Conservation (phyloP, 1,140 invertebrate genomes). For the Archegozetes longisetosus region DNA sequence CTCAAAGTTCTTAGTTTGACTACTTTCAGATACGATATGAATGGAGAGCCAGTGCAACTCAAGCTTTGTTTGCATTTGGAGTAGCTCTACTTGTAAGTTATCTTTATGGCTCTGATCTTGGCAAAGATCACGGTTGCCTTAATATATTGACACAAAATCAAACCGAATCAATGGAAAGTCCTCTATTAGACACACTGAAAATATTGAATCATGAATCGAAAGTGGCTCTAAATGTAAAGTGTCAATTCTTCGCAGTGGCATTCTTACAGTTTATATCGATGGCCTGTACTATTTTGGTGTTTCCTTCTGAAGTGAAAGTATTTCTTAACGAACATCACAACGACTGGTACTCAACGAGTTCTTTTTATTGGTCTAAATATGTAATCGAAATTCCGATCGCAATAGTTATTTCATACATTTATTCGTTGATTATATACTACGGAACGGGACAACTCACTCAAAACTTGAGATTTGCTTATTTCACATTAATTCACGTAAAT, state of each 20-base stretch:
- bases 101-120: background rate
- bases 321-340: conserved; percentile 25
- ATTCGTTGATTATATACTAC: background rate
- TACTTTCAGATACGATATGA: background rate
- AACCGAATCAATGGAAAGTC: background rate
- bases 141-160: background rate
- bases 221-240: background rate
- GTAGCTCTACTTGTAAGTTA: background rate
- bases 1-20: no score
- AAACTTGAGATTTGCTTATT: background rate
- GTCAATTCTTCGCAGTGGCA: background rate
- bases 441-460: background rate
- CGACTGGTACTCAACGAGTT: conserved; percentile 24
- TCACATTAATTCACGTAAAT: background rate
- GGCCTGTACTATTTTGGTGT: background rate
- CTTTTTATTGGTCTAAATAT: conserved; percentile 25
- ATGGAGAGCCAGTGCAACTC: background rate
- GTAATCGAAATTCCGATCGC: conserved; percentile 26
- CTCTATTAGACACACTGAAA: background rate
- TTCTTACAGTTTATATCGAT: background rate
- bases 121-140: background rate
- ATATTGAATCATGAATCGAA: background rate
- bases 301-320: conserved; percentile 23
- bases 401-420: background rate
- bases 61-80: background rate